phyloP scores from a whole-genome alignment of 2,888 invertebrate genomes.

The Rhodophaea formosa region DNA sequence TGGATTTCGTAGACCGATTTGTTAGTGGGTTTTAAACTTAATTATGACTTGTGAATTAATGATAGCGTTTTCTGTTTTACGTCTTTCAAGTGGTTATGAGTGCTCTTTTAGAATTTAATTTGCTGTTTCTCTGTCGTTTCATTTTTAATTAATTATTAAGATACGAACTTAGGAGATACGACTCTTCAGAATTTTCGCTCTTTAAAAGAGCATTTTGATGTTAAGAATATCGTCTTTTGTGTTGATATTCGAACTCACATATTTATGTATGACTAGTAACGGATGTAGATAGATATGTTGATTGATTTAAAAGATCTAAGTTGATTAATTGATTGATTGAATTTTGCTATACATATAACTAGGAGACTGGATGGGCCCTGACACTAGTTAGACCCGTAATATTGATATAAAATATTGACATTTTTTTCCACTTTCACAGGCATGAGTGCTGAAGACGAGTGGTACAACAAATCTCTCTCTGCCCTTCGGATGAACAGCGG shows the following conservation, averaged over 20 bases:
- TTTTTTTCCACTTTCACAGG: constrained; percentile 77
- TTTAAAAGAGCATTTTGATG: too few relatives aligned
- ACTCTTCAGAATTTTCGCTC: too few relatives aligned
- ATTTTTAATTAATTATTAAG: neutral
- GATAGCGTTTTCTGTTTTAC: constrained; percentile 13
- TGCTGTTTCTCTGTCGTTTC: neutral
- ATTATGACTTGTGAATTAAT: constrained; percentile 24
- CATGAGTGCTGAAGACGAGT: constrained; percentile 96
- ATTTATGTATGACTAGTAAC: neutral
- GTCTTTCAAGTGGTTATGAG: neutral
- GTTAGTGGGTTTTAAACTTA: constrained; percentile 28
- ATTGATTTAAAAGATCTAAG: neutral
- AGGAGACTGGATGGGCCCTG: too few relatives aligned
- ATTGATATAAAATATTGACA: neutral
- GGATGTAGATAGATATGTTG: neutral
- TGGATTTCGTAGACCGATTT: constrained; percentile 25
- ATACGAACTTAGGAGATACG: neutral
- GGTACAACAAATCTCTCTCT: constrained; percentile 99
- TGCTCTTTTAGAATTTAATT: constrained; percentile 5
- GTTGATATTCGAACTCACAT: too few relatives aligned
- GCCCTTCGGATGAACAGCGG: constrained; percentile 98
- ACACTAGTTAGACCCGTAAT: too few relatives aligned
- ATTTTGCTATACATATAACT: neutral
- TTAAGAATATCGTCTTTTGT: too few relatives aligned
- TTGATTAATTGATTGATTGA: neutral